Base-by-base conservation (phyloP, 2,888 invertebrate genomes). In the Oxyscelio sp. region DNA sequence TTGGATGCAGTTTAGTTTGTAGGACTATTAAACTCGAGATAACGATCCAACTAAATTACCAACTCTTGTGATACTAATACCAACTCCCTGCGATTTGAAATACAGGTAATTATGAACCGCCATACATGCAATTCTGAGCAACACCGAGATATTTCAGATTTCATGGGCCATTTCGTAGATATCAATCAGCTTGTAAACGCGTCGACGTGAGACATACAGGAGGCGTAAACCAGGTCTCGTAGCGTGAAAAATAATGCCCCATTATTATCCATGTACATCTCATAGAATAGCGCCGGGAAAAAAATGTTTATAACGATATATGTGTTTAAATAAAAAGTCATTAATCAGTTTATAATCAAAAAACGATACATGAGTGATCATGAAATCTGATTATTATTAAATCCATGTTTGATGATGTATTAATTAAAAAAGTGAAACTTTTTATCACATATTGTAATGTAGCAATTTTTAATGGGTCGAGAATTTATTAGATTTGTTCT, bases 11-110 rank as follows among this genome's bases (percentile, higher is more conserved):
- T 80, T 59, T 75, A 83, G 75, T 71, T 80, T 66, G 80, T 61
- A 80, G 80, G 66, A 80, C 77, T 84, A 80, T 80, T 84, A 84
- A 71, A 84, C 65, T 54, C 65, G 59, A 84, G 79, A 84, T 84
- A 84, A 84, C 80, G 70, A 78, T 84, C 79, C 75, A 70, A 74
- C 70, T 74, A 79, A 78, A 83, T 83, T 83, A 83, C 74, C 83
- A 83, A 79, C 79, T 63, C 78, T 79, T 79, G 78, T 70, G 78
- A 68, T 70, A 83, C 68, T 83, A 79, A 83, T 79, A 68, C 79
- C 58, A 63, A 79, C 68, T 61, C 73, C 70, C 56, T 83, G 71
- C 24, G 77, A 77, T 66, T 38, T 83, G 77, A 73, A 77, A 83
- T 77, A 77, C 83, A 73, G 83, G 68, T 78, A 83, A 83, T 78